Evolutionary conservation across 2,797 vertebrate species (phyloP), one percentile per base, ranked within the genome.

Genomic region (Hipposideros larvatus): DNA sequence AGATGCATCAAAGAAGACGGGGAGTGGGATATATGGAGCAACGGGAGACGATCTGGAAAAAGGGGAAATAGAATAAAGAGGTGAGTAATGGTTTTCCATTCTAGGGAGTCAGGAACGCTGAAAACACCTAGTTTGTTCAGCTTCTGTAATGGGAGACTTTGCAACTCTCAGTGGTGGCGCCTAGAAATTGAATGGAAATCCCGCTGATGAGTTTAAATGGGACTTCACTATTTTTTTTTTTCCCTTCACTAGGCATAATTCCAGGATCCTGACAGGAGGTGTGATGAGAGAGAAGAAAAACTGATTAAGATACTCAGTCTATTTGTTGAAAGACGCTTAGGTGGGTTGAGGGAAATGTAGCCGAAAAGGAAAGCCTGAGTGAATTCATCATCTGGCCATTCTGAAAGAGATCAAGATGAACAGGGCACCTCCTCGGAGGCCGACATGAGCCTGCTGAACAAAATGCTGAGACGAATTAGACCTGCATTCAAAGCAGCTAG

Each of bases 221-320:
- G 96, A 96, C 94, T 61, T n/a, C 51, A 55, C 57, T 74, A 21
- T 71, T 78, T 79, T 92, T 93, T 59, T 51, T 37, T 37, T 3
- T 3, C 2, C n/a, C 63, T 87, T 73, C 55, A 55, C 90, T 77
- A 90, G 97, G 96, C 96, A 79, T 24, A 55, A 51, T 13, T 95
- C 95, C 95, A 97, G n/a, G 75, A 16, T 61, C 41, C 86, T 95
- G 87, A 87, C 91, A 94, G 68, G 14, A 88, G 34, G 78, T 37
- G 92, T 71, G 94, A 78, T 21, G 71, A 97, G 84, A 97, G 96
- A 96, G 22, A 57, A 96, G 91, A 93, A 94, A 95, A 93, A 79
- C 53, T 96, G 95, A 98, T 96, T 90, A 97, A 96, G 96, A 97
- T 90, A 86, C 89, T 94, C 79, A 94, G 84, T 90, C 22, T 91